Percentiles rank a stretch among this genome's conserved stretches.
Conservation (phyloP, 2,113 vertebrate species). For the Callospermophilus lateralis region DNA sequence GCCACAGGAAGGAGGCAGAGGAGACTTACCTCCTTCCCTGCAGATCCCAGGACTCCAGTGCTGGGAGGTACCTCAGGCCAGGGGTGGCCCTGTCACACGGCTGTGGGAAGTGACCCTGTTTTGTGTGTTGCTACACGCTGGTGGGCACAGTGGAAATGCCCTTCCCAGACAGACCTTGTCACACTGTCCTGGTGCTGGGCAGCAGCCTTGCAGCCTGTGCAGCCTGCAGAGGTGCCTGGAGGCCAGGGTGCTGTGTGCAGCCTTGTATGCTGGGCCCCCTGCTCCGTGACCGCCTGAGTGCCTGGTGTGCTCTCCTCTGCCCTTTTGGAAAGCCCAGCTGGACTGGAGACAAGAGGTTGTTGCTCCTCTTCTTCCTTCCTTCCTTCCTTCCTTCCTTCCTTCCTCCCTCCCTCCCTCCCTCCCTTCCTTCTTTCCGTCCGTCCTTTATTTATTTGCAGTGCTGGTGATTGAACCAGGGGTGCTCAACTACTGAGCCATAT, state of each 20-base stretch:
- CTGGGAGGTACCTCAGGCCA: not conserved
- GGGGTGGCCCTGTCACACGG: accelerated
- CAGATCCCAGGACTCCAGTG: not conserved
- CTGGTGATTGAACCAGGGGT: not conserved
- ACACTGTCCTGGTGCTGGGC: not conserved
- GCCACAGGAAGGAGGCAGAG: not conserved
- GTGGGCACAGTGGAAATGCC: no score
- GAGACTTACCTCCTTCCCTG: not conserved
- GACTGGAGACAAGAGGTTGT: not conserved
- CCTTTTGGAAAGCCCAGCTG: not conserved
- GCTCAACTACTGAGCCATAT: no score
- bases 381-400: accelerated
- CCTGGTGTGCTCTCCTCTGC: no score
- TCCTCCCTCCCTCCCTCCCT: accelerated
- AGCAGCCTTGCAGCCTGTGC: not conserved
- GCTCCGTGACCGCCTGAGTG: no score
- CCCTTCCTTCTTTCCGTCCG: no score
- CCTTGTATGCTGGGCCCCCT: no score
- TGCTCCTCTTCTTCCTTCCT: no score
- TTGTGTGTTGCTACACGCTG: accelerated
- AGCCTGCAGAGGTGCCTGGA: no score
- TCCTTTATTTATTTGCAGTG: no score
- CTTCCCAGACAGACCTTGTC: accelerated
- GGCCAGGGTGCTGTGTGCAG: no score
- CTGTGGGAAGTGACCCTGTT: not conserved